These are phyloP conservation scores for Orientallactaga bullata DNA, from an alignment of 2,113 vertebrate genomes.

Conservation along the genomic window DNA sequence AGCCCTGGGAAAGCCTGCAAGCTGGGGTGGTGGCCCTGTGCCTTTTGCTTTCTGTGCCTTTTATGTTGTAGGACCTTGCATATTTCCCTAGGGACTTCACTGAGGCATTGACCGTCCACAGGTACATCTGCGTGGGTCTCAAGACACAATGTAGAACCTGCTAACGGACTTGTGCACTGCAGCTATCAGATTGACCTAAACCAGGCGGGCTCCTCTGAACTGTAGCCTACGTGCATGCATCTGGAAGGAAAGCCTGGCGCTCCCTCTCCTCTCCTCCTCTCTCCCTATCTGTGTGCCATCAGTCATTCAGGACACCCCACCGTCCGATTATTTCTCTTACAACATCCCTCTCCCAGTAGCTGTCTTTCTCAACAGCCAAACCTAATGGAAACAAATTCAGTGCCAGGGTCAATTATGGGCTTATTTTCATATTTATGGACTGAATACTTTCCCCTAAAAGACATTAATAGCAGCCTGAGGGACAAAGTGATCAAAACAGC, in stretches of 20 bases:
- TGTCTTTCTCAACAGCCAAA: slow-evolving; percentile 81
- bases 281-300: slow-evolving; percentile 72
- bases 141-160: slow-evolving; percentile 46
- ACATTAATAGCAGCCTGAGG: slow-evolving; percentile 86
- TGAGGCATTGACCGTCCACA: slow-evolving; percentile 65
- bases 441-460: slow-evolving; percentile 85
- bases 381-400: slow-evolving; percentile 86
- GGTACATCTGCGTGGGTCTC: slow-evolving; percentile 53
- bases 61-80: background rate
- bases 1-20: slow-evolving; percentile 43
- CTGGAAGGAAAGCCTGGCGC: slow-evolving; percentile 49
- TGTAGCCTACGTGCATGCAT: slow-evolving; percentile 38
- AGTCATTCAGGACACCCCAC: slow-evolving; percentile 61
- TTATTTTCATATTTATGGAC: slow-evolving; percentile 89
- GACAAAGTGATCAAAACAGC: slow-evolving; percentile 85
- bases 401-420: slow-evolving; percentile 87
- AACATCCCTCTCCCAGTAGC: slow-evolving; percentile 76
- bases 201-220: background rate
- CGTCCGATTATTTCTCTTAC: slow-evolving; percentile 65
- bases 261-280: background rate
- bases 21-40: slow-evolving; percentile 56
- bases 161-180: slow-evolving; percentile 63
- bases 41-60: slow-evolving; percentile 45
- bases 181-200: slow-evolving; percentile 55
- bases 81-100: slow-evolving; percentile 9